Evolutionary conservation across 2,888 invertebrate species (phyloP), one percentile per base, ranked within the genome.

Genomic region (Hydroisotoma schaefferi): DNA sequence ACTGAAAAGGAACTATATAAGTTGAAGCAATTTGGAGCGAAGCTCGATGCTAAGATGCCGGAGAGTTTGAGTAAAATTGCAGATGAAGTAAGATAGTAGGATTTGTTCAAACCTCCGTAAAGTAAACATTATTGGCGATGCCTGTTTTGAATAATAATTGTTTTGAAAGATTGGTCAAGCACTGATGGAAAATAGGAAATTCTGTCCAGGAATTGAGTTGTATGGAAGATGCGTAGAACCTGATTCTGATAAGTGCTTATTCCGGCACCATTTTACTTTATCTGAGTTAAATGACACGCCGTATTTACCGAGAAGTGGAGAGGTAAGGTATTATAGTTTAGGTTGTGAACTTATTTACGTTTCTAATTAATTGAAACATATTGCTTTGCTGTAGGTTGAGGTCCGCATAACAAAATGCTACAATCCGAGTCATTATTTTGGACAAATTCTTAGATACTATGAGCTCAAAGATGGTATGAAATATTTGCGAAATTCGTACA

Each of bases 371-470:
- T n/a, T 49, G 18, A 12, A 23, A 23, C 25, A 46, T 20, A 2
- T 52, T 33, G 5, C 2, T 23, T 53, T 40, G 29, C n/a, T n/a
- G n/a, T n/a, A 60, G 60, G 44, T 67, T 15, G 67, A 67, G 40
- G 28, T 67, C 1, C 49, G 57, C 2, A 55, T 67, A 15, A 28
- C 49, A 18, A 29, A 46, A 26, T 61, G 61, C 26, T 26, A 40
- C n/a, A 63, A 59, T 57, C 63, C 67, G 1, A 63, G 63, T 37
- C 15, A 18, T 1, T 66, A 61, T 29, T 22, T 38, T 20, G 63
- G 33, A 2, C 51, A 56, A 38, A 10, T 66, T 4, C 18, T 63
- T 2, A 43, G 61, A 6, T 59, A 58, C 26, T 61, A 37, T 26
- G 43, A 49, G 18, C 55, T 44, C 23, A 33, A 54, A 27, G 38